A percentile compares a stretch with the other conserved stretches of the same genome.
phyloP scores from a whole-genome alignment of 2,888 invertebrate genomes.

The Cartodere bifasciata region DNA sequence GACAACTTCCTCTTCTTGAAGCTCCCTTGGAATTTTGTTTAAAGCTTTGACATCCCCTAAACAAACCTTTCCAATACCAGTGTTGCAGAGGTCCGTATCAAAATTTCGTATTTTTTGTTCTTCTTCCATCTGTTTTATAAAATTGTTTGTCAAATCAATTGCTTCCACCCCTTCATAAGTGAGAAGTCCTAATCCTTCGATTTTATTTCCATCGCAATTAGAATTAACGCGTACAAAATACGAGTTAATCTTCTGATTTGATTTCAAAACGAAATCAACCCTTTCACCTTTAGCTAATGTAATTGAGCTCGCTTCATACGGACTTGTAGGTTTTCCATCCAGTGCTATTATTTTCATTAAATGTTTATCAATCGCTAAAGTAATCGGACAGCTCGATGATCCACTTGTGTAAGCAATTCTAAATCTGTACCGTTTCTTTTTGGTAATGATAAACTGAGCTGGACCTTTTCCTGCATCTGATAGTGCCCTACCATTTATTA shows the following conservation, averaged over 20 bases:
- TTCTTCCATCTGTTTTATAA: constrained; percentile 8
- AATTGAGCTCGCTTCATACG: constrained; percentile 44
- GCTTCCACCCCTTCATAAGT: constrained; percentile 26
- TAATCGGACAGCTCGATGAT: constrained; percentile 53
- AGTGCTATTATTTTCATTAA: constrained; percentile 50
- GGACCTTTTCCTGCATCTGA: constrained; percentile 25
- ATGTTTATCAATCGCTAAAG: constrained; percentile 53
- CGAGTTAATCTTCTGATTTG: constrained; percentile 41
- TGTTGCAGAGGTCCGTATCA: constrained; percentile 24
- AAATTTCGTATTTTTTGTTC: constrained; percentile 12
- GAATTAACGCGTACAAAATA: constrained; percentile 51
- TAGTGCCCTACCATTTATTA: constrained; percentile 51
- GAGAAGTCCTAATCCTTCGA: constrained; percentile 42
- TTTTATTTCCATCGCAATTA: constrained; percentile 37
- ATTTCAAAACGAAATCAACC: constrained; percentile 58
- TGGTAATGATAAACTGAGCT: constrained; percentile 39
- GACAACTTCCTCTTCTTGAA: constrained; percentile 37
- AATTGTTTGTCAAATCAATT: constrained; percentile 12
- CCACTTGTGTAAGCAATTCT: constrained; percentile 55
- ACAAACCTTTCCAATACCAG: constrained; percentile 41
- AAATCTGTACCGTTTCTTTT: constrained; percentile 51
- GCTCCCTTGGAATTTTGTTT: constrained; percentile 38
- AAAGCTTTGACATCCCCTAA: constrained; percentile 44
- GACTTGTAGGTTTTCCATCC: constrained; percentile 54
- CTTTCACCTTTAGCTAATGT: constrained; percentile 59